Conservation (phyloP, 2,113 vertebrate genomes). For the Rhinolophus sinicus region DNA sequence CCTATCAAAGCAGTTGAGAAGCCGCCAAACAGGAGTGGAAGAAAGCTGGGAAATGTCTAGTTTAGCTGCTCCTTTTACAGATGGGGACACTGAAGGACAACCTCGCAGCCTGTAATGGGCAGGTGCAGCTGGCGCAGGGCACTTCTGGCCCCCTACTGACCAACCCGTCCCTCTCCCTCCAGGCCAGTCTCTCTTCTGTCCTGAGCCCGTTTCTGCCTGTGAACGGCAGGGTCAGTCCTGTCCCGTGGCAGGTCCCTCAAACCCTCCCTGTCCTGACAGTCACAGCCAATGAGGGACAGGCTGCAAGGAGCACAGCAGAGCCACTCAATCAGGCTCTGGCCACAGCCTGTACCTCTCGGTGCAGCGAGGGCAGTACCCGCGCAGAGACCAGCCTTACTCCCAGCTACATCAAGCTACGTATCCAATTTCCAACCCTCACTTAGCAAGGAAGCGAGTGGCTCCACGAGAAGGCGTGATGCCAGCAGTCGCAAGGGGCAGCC, state of each 20-base stretch:
- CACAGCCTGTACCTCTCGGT: fast-evolving
- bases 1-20: fast-evolving
- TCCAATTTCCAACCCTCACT: not conserved
- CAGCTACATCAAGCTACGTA: not conserved
- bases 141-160: fast-evolving
- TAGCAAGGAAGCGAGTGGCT: not conserved
- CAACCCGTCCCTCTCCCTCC: not conserved
- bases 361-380: not conserved
- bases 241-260: not conserved
- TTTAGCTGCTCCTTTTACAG: not conserved
- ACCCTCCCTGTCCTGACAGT: not conserved
- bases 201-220: not conserved
- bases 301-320: too few relatives aligned
- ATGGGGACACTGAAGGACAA: not conserved
- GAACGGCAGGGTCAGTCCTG: not conserved
- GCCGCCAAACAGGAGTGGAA: fast-evolving
- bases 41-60: not conserved
- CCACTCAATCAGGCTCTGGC: too few relatives aligned
- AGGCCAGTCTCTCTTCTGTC: not conserved
- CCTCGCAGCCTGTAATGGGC: not conserved
- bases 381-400: not conserved
- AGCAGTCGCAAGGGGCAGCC: not conserved
- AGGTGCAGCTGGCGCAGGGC: not conserved
- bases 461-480: not conserved
- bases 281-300: not conserved